Evolutionary conservation across 2,113 vertebrate genomes (phyloP).

Genomic region (Phylloscopus trochiloides): DNA sequence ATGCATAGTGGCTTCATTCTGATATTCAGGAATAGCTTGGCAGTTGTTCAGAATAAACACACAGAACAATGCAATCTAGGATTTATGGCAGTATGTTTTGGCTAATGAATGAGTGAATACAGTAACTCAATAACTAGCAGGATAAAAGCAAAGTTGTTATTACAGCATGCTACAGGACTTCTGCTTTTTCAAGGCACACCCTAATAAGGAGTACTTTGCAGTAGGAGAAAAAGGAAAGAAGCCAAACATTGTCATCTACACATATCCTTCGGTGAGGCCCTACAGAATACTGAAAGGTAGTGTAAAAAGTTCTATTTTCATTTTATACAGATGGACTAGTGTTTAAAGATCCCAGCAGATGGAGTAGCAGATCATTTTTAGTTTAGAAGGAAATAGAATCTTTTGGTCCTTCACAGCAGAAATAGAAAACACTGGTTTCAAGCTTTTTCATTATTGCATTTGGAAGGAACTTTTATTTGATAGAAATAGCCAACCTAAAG

Average conservation of each 20-base stretch:
- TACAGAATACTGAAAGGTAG: constrained; percentile 86
- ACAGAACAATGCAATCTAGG: background rate
- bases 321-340: background rate
- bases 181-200: constrained; percentile 79
- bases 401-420: background rate
- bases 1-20: background rate
- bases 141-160: background rate
- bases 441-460: background rate
- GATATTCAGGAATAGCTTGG: background rate
- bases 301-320: background rate
- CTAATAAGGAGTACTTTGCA: constrained; percentile 79
- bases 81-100: background rate
- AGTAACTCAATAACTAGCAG: background rate
- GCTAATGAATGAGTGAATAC: background rate
- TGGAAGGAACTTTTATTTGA: background rate
- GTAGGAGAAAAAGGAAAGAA: constrained; percentile 88
- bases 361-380: background rate
- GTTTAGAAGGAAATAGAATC: background rate
- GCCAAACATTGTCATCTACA: constrained; percentile 87
- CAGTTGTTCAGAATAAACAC: background rate
- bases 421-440: background rate
- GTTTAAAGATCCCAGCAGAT: background rate
- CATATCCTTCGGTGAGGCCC: constrained; percentile 82
- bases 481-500: background rate
- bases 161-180: constrained; percentile 17